phyloP scores from a whole-genome alignment of 2,797 vertebrate species.

The Chloroceryle inda region DNA sequence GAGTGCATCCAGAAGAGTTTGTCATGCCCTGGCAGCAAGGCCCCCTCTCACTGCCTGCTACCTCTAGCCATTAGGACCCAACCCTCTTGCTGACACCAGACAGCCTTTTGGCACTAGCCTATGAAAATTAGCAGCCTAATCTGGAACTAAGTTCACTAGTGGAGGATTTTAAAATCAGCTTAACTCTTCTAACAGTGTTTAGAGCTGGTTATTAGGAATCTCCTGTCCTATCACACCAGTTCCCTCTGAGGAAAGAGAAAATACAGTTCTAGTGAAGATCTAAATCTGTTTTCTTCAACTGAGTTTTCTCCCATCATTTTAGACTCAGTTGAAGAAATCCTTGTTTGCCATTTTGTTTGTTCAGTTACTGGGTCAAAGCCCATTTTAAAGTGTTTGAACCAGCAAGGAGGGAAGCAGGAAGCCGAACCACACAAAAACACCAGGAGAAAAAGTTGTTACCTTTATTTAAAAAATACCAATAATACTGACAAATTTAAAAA shows the following conservation, averaged over 20 bases:
- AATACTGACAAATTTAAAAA: conserved; percentile 86
- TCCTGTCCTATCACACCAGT: accelerated
- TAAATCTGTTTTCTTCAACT: neutral
- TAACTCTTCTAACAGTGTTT: neutral
- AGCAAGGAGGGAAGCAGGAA: neutral
- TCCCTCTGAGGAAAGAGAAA: neutral
- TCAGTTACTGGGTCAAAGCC: neutral
- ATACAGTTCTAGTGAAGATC: neutral
- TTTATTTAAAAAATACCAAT: conserved; percentile 86
- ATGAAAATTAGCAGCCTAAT: neutral
- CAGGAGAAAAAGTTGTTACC: conserved; percentile 75
- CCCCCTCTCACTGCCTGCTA: accelerated
- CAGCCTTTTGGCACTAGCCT: neutral
- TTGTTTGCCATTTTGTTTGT: neutral
- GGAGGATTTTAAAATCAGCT: neutral
- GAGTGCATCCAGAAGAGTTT: accelerated
- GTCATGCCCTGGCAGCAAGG: neutral
- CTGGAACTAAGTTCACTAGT: neutral
- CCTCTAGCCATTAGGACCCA: neutral
- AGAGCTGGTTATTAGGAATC: neutral
- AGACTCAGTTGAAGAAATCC: neutral
- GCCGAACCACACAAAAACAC: neutral
- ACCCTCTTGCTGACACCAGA: neutral
- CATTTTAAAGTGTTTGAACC: neutral
- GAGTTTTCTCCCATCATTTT: neutral